These are phyloP conservation scores for Hirundo rustica DNA, from an alignment of 2,797 vertebrate genomes.

Conservation along the genomic window DNA sequence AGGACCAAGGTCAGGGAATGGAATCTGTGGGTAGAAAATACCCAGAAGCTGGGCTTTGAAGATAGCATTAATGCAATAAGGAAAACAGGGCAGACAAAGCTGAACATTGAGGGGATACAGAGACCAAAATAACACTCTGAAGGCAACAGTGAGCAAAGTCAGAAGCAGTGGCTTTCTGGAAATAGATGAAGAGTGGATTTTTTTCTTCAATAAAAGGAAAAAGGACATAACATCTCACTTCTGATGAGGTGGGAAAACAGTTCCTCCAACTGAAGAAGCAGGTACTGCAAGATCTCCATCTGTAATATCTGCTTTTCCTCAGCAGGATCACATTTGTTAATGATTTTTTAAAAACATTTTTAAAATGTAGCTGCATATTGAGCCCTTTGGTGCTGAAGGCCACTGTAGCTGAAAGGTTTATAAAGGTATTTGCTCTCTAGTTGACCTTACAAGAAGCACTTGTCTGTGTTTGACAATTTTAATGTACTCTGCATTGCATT, in stretches of 20 bases:
- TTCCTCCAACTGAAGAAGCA: not conserved
- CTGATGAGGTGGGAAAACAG: not conserved
- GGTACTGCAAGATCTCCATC: not conserved
- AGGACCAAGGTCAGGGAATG: not conserved
- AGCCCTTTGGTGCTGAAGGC: not conserved
- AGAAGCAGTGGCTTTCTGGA: not conserved
- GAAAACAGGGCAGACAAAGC: not conserved
- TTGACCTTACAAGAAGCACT: not conserved
- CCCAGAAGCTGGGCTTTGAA: not conserved
- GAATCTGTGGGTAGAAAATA: not conserved
- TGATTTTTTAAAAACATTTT: not conserved
- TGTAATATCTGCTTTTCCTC: not conserved
- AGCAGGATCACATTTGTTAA: not conserved
- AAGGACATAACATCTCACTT: not conserved
- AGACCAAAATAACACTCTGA: not conserved
- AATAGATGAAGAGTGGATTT: not conserved
- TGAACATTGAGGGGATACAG: not conserved
- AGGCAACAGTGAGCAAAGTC: not conserved
- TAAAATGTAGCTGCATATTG: not conserved
- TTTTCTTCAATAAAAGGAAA: not conserved
- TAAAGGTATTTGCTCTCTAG: not conserved
- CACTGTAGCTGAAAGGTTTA: not conserved
- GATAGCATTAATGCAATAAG: not conserved
- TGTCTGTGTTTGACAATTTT: not conserved
- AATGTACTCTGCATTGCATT: constrained; percentile 39